Evolutionary conservation across 2,888 invertebrate genomes (phyloP), one percentile per base, ranked within the genome.

Genomic region (Xanthostigma xanthostigma): DNA sequence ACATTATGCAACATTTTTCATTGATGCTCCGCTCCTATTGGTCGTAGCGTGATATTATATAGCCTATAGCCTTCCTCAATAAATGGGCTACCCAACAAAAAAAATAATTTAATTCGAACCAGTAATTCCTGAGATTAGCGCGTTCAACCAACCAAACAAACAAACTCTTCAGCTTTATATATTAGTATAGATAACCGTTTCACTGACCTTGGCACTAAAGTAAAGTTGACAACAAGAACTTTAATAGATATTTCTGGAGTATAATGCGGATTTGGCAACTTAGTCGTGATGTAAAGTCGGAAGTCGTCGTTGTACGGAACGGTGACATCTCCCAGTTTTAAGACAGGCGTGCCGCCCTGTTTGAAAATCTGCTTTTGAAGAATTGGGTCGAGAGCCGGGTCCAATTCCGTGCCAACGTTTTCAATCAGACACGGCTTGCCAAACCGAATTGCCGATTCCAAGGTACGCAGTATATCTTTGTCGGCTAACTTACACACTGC

Each of bases 221-320:
- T 86, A 58, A 92, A 93, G 65, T 93, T 93, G 11, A 93, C 84
- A 41, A 93, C 67, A 44, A 88, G 78, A 36, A 85, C 80, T 65
- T 93, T 94, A 54, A 88, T 86, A 0, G 88, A 83, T 0, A 84
- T 77, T 66, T 94, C 93, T 0, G 93, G 93, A 0, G 88, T 76
- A 61, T 89, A 93, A 62, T 84, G 85, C 0, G 93, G 93, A 69
- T 93, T 93, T 0, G 89, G 77, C 49, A 92, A 69, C 63, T 87
- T 90, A 2, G 90, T 91, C 0, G 93, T 93, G 60, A 94, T 80
- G 63, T 82, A 93, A 2, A 94, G 73, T 0, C 80, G 76, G 66
- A 92, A 93, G 46, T 84, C 81, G 0, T 77, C 65, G 55, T 79
- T 81, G 63, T 81, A 86, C 1, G 91, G 90, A 27, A 93, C 80